These are phyloP conservation scores for Melospiza melodia DNA, from an alignment of 2,113 vertebrate genomes.

Conservation along the genomic window DNA sequence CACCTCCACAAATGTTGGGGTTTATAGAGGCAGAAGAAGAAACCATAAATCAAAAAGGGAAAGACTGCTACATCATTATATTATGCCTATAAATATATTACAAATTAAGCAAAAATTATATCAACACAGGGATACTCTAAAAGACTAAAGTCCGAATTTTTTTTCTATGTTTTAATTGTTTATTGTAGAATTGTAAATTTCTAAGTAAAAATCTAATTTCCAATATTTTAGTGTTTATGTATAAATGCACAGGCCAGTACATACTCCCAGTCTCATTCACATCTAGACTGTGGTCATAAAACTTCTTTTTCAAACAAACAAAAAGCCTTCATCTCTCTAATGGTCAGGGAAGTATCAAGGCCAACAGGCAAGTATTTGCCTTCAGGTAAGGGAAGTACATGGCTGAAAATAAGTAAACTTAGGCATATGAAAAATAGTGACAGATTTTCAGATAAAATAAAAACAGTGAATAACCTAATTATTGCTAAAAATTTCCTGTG, in stretches of 20 bases:
- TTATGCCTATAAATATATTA: background rate
- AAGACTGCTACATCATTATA: background rate
- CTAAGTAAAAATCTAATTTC: background rate
- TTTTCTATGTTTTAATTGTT: background rate
- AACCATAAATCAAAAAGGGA: background rate
- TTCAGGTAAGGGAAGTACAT: background rate
- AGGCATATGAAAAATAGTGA: background rate
- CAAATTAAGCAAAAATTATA: background rate
- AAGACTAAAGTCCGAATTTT: background rate
- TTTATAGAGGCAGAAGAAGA: slow-evolving; percentile 2
- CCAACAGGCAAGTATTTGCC: background rate
- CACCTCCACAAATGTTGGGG: background rate
- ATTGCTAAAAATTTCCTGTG: background rate
- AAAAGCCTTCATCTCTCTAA: background rate
- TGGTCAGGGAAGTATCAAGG: background rate
- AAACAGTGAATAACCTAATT: background rate
- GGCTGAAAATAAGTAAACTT: background rate
- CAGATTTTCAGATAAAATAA: background rate
- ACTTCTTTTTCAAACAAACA: background rate
- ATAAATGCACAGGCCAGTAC: background rate
- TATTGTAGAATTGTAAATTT: background rate
- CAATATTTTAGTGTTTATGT: background rate
- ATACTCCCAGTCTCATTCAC: background rate
- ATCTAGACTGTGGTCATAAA: background rate
- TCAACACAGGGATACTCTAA: background rate